Evolutionary conservation across 2,113 vertebrate species (phyloP).

Genomic region (Phycodurus eques): DNA sequence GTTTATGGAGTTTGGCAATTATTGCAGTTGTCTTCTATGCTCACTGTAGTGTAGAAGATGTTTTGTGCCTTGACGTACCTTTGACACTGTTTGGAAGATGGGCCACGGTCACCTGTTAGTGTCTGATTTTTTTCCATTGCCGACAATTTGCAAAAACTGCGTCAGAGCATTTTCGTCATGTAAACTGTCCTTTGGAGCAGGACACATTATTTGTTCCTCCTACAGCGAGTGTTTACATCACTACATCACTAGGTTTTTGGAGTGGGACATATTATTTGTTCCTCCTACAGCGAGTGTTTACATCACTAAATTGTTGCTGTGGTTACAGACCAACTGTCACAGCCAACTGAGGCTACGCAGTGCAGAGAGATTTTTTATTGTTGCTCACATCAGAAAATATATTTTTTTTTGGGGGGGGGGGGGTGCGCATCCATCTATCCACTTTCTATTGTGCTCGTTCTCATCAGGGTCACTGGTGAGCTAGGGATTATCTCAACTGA

Average conservation of each 20-base stretch:
- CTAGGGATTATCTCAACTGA: too few relatives aligned
- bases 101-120: not conserved
- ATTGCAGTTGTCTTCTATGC: too few relatives aligned
- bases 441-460: too few relatives aligned
- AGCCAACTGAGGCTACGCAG: slow-evolving; percentile 18
- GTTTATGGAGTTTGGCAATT: not conserved
- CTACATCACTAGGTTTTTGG: not conserved
- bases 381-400: not conserved
- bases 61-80: slow-evolving; percentile 6
- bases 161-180: slow-evolving; percentile 48
- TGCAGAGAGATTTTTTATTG: not conserved
- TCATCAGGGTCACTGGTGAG: not conserved
- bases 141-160: slow-evolving; percentile 41
- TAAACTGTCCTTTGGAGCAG: slow-evolving; percentile 50
- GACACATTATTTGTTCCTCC: slow-evolving; percentile 55
- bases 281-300: slow-evolving; percentile 50
- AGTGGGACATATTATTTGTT: slow-evolving; percentile 55
- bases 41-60: not conserved
- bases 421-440: not conserved
- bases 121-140: slow-evolving; percentile 37
- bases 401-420: not conserved
- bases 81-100: slow-evolving; percentile 10
- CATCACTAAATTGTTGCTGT: slow-evolving; percentile 47
- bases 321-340: slow-evolving; percentile 49
- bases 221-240: slow-evolving; percentile 34